Conservation (phyloP, 92 coral and sea anemone genomes). For the Blastomussa wellsi region DNA sequence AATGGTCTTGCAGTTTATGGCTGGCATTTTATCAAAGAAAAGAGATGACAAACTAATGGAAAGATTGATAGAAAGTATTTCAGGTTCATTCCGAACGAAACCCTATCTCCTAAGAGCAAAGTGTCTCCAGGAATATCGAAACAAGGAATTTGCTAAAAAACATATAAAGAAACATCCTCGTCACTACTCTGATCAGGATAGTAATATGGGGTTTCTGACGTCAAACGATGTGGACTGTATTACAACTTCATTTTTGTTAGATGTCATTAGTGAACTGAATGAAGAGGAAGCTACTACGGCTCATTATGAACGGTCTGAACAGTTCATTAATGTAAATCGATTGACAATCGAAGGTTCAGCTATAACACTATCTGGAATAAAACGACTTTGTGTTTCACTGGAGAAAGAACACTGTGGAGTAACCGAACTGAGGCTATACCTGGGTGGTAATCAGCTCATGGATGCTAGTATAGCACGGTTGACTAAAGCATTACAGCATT, state of each 20-base stretch:
- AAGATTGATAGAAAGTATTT: conserved; percentile 22
- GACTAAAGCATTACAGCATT: too few species aligned
- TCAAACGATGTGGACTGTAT: conserved; percentile 34
- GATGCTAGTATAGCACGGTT: too few species aligned
- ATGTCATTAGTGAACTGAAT: conserved; percentile 19
- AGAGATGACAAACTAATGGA: conserved; percentile 10
- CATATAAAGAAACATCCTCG: neutral
- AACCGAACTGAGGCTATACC: neutral
- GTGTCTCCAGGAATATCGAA: conserved; percentile 41
- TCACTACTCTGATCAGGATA: neutral
- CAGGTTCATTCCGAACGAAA: neutral
- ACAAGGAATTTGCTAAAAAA: conserved; percentile 24
- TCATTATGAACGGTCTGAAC: neutral
- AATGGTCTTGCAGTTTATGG: conserved; percentile 50
- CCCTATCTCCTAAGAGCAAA: conserved; percentile 22
- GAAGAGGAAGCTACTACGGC: neutral
- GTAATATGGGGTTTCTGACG: accelerated
- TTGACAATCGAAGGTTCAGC: conserved; percentile 7
- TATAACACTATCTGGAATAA: conserved; percentile 19
- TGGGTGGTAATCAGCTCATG: too few species aligned
- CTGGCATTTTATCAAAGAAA: conserved; percentile 36
- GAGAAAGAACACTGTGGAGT: conserved; percentile 23
- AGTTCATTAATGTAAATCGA: neutral
- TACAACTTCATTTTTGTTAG: conserved; percentile 20
- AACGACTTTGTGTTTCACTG: conserved; percentile 36